Conservation (phyloP, 2,888 invertebrate species). For the Drosophila putrida region DNA sequence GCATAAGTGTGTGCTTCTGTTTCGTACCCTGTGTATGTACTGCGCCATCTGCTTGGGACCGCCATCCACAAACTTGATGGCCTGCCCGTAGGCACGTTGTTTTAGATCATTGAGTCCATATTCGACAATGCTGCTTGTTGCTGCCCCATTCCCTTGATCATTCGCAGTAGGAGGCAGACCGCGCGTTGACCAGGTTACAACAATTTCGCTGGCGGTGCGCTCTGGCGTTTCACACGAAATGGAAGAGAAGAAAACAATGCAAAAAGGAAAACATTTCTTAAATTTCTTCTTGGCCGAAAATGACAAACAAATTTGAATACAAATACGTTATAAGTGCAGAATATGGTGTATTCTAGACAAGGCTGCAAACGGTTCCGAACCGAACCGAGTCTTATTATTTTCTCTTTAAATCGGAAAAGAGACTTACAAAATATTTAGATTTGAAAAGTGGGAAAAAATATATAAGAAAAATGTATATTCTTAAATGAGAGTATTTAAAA, state of each 20-base stretch:
- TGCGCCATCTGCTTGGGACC: constrained; percentile 88
- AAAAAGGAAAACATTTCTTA: constrained; percentile 45
- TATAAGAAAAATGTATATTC: too few species aligned
- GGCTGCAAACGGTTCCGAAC: too few species aligned
- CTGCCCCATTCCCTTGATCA: constrained; percentile 15
- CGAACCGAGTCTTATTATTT: too few species aligned
- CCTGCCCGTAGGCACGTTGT: constrained; percentile 87
- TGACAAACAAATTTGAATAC: constrained; percentile 1
- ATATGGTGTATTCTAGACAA: not conserved
- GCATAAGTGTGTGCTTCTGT: not conserved
- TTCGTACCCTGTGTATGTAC: constrained; percentile 91
- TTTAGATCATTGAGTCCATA: constrained; percentile 88
- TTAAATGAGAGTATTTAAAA: too few species aligned
- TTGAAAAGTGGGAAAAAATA: too few species aligned
- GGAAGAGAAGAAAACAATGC: constrained; percentile 43
- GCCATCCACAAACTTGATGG: constrained; percentile 90
- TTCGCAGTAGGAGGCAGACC: constrained; percentile 86
- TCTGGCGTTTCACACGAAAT: constrained; percentile 84
- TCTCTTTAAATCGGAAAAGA: too few species aligned
- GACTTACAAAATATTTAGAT: too few species aligned
- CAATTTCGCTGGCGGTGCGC: constrained; percentile 88
- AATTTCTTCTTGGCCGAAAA: constrained; percentile 25
- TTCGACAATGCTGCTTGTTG: constrained; percentile 87
- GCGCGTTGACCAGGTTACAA: constrained; percentile 94
- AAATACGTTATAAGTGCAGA: constrained; percentile 1